phyloP scores from a whole-genome alignment of 2,113 vertebrate species.

The Python bivittatus region DNA sequence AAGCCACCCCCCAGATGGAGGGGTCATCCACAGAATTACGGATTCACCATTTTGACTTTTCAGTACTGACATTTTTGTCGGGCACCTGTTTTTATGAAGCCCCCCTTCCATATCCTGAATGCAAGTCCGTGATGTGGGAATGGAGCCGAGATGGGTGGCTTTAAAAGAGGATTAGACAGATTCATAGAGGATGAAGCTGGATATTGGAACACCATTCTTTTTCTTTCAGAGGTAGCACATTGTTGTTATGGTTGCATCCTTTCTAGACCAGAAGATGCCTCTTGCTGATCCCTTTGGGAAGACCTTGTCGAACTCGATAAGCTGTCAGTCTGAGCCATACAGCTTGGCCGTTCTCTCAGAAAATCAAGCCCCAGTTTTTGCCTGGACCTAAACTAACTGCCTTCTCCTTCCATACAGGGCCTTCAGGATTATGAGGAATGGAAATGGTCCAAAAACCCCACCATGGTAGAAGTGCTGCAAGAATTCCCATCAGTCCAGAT shows the following conservation, averaged over 20 bases:
- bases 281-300: background rate
- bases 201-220: background rate
- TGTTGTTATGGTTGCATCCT: background rate
- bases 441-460: conserved; percentile 97
- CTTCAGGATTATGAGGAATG: conserved; percentile 97
- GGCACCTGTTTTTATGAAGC: background rate
- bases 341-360: background rate
- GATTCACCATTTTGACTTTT: background rate
- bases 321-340: background rate
- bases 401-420: conserved; percentile 74
- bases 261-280: background rate
- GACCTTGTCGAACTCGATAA: background rate
- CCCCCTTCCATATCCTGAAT: background rate
- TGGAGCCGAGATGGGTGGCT: background rate
- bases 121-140: background rate
- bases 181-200: background rate
- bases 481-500: conserved; percentile 95
- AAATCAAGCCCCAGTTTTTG: background rate
- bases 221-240: background rate
- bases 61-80: background rate
- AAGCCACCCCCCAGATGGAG: background rate
- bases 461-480: conserved; percentile 92
- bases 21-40: background rate
- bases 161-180: background rate
- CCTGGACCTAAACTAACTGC: background rate